Percentiles rank a stretch among this genome's conserved stretches.
Evolutionary conservation across 2,113 vertebrate genomes (phyloP).

Genomic region (Atractosteus spatula): DNA sequence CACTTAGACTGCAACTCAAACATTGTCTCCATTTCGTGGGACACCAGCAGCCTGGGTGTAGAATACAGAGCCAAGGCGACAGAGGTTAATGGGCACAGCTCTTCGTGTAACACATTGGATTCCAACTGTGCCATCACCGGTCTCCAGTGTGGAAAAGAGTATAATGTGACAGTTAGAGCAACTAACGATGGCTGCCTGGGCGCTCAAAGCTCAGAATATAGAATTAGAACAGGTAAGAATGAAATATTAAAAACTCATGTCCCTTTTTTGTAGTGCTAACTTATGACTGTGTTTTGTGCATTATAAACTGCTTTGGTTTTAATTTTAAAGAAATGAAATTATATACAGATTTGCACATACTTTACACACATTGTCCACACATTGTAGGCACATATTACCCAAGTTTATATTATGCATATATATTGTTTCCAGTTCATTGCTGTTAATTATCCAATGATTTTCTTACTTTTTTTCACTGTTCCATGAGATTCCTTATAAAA

Average conservation of each 20-base stretch:
- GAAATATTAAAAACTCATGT: background rate
- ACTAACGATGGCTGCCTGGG: slow-evolving; percentile 50
- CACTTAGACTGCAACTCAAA: slow-evolving; percentile 49
- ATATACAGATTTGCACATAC: background rate
- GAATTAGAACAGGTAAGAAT: slow-evolving; percentile 50
- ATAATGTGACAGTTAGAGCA: slow-evolving; percentile 57
- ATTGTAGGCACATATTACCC: background rate
- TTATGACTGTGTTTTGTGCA: too few species aligned
- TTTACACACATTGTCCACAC: background rate
- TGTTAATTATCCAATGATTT: too few species aligned
- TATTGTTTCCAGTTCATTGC: too few species aligned
- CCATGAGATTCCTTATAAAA: too few species aligned
- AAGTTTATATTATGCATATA: background rate
- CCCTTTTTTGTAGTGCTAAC: background rate
- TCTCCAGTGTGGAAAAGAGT: slow-evolving; percentile 54
- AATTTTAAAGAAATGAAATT: too few species aligned
- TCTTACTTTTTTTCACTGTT: too few species aligned
- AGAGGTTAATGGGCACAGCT: background rate
- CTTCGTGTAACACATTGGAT: slow-evolving; percentile 45
- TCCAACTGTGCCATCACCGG: slow-evolving; percentile 40
- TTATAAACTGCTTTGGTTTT: too few species aligned
- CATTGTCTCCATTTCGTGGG: slow-evolving; percentile 52
- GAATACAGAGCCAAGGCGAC: slow-evolving; percentile 40
- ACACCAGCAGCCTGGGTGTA: slow-evolving; percentile 32
- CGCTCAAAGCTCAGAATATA: slow-evolving; percentile 33